phyloP scores from a whole-genome alignment of 1,140 invertebrate genomes.

The Diplogasteroides magnus region DNA sequence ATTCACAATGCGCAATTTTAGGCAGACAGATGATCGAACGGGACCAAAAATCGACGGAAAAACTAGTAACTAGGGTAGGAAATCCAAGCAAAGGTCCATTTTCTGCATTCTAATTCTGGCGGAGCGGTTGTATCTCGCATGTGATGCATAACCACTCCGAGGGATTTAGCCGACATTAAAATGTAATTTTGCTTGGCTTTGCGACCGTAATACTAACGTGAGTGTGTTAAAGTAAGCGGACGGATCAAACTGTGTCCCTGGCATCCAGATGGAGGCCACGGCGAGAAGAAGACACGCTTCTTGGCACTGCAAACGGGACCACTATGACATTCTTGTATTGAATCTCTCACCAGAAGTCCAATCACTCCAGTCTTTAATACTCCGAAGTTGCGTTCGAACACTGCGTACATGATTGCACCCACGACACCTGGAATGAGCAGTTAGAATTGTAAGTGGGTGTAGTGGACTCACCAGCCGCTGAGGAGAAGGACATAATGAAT shows the following conservation, averaged over 20 bases:
- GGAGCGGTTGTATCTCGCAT: not conserved
- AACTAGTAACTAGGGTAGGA: too few species aligned
- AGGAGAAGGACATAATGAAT: not conserved
- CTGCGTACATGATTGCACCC: slow-evolving; percentile 35
- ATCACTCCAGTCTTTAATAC: slow-evolving; percentile 36
- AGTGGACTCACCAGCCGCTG: not conserved
- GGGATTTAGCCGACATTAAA: too few species aligned
- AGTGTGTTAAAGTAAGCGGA: slow-evolving; percentile 27
- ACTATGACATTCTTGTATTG: not conserved
- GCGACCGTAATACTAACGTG: too few species aligned
- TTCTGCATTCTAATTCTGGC: not conserved
- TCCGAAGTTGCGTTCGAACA: slow-evolving; percentile 33
- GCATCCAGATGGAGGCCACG: slow-evolving; percentile 61
- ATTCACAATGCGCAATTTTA: too few species aligned
- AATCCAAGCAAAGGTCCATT: too few species aligned
- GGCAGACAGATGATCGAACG: too few species aligned
- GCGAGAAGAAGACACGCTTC: slow-evolving; percentile 55
- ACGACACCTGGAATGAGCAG: slow-evolving; percentile 17
- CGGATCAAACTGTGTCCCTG: slow-evolving; percentile 62
- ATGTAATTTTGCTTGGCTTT: too few species aligned
- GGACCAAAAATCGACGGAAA: too few species aligned
- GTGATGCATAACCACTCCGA: too few species aligned
- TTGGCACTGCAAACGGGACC: slow-evolving; percentile 31
- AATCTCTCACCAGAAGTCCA: slow-evolving; percentile 29
- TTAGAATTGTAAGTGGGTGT: not conserved